Evolutionary conservation across 2,888 invertebrate species (phyloP), one percentile per base, ranked within the genome.

Genomic region (Silvanus unidentatus): DNA sequence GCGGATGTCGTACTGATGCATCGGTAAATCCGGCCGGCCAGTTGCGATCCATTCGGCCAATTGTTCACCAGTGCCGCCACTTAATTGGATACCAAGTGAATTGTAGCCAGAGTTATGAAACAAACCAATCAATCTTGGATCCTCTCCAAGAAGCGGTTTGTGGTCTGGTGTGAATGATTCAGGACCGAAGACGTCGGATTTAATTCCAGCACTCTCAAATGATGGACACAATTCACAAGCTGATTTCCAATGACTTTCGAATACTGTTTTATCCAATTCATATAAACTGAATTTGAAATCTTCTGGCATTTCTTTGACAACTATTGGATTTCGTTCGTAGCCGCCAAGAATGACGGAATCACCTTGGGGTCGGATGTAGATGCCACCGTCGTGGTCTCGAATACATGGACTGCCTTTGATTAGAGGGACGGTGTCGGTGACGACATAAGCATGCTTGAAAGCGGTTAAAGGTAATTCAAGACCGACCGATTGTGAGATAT

Each of bases 81-180:
- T 88, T 57, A 90, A 80, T 87, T 91, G 91, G 84, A 95, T 89
- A 0, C 94, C 94, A 1, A 89, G 83, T 1, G 92, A 92, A 67
- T 94, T 95, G 70, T 88, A 92, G 0, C 89, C 94, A 63, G 88
- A 89, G 50, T 85, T 88, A 65, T 93, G 88, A 67, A 82, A 93
- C 16, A 92, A 75, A 77, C 80, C 80, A 55, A 75, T 75, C 2
- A 80, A 69, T 64, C 78, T 75, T 6, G 82, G 80, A 62, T 86
- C 85, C 47, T 85, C 85, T 57, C 93, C 94, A 75, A 94, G 75
- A 27, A 94, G 65, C 0, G 94, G 92, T 59, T 83, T 92, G 64
- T 93, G 92, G 67, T 95, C 94, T 0, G 93, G 90, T 0, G 94
- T 94, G 66, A 94, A 95, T 1, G 89, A 86, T 68, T 95, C 93